These are phyloP conservation scores for Hymenopus coronatus DNA, from an alignment of 2,888 invertebrate genomes.

Conservation along the genomic window DNA sequence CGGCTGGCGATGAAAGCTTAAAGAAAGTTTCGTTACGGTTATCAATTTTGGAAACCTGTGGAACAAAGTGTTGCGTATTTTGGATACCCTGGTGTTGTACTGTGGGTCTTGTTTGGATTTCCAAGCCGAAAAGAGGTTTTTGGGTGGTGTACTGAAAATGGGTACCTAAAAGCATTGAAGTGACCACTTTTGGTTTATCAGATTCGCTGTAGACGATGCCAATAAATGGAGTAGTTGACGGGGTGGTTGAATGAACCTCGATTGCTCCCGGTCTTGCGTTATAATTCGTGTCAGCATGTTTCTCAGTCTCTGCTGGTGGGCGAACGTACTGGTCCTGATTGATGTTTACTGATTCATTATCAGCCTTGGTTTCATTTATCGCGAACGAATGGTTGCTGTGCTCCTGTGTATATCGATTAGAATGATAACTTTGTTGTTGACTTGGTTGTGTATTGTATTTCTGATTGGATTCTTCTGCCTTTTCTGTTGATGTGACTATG, in stretches of 20 bases:
- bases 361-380: background rate
- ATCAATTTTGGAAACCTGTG: conserved; percentile 7
- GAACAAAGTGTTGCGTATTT: background rate
- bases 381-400: background rate
- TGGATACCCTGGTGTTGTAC: background rate
- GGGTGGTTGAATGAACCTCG: conserved; percentile 12
- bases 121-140: background rate
- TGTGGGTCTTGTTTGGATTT: conserved; percentile 21
- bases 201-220: background rate
- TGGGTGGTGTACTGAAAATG: conserved; percentile 35
- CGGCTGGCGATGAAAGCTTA: conserved; percentile 24
- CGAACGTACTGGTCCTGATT: background rate
- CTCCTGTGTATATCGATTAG: background rate
- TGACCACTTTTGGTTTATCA: background rate
- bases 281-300: background rate
- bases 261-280: background rate
- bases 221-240: background rate
- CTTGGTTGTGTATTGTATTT: background rate
- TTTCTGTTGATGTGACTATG: background rate
- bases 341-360: background rate
- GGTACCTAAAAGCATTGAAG: background rate
- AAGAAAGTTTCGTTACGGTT: conserved; percentile 35
- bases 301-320: background rate
- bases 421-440: background rate
- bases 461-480: background rate